Evolutionary conservation across 2,888 invertebrate species (phyloP), one percentile per base, ranked within the genome.

Genomic region (Drosophila melanosoma): DNA sequence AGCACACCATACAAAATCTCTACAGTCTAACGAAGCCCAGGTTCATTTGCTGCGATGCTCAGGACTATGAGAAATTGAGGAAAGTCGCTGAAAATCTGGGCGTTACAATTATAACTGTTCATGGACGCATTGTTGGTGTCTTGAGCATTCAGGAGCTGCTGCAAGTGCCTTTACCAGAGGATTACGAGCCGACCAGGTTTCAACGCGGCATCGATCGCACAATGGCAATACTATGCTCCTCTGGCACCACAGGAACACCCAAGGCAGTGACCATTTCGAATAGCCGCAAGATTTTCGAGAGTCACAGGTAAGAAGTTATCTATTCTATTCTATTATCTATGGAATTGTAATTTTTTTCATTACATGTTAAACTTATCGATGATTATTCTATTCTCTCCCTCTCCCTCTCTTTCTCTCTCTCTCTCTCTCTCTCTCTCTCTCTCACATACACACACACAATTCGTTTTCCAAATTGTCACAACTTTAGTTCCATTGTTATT

Each of bases 231-330:
- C 64, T 93, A 17, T 92, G 83, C 82, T 92, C 91, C 60, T 93
- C 92, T 4, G 92, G 92, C n/a, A 92, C 92, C 7, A 92, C 93
- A 0, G 93, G 91, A 0, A 73, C 81, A 0, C 91, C 92, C 10
- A 92, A 92, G 66, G 92, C 92, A 2, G 91, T 91, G 4, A 90
- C 87, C 11, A 68, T 87, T 23, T 79, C 86, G 3, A 87, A 87
- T 23, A 87, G 90, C 7, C 84, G 82, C 7, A 70, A 69, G 20
- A 68, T 87, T 3, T 87, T 87, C 32, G 84, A 87, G 23, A 23
- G 58, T 3, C 76, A 83, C 36, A 79, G 90, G 86, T 88, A 42
- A 40, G 35, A 38, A 0, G 7, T 15, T 0, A 11, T n/a, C 10
- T 10, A 11, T 7, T n/a, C n/a, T n/a, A n/a, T n/a, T n/a, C n/a